Conservation (phyloP, 2,888 invertebrate genomes). For the Periphyllus acericola region DNA sequence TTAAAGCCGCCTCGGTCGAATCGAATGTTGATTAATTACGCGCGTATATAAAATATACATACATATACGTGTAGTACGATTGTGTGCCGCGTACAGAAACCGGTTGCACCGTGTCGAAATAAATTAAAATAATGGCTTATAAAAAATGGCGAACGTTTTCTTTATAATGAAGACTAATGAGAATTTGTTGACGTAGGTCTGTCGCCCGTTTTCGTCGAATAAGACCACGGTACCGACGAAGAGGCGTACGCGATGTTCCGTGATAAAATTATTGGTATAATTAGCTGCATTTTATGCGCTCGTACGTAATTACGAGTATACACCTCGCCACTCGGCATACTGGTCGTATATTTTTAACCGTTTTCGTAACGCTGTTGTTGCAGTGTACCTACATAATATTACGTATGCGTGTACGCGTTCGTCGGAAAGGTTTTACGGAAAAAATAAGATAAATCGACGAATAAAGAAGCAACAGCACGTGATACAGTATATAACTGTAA, state of each 20-base stretch:
- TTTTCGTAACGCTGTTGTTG: not conserved
- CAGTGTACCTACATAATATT: not conserved
- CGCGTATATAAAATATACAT: no score
- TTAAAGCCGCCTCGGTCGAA: not conserved
- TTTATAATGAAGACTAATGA: not conserved
- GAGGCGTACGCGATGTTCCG: not conserved
- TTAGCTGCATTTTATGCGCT: not conserved
- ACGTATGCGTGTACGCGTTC: no score
- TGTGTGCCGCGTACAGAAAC: not conserved
- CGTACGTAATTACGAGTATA: no score
- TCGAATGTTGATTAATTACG: slow-evolving; percentile 26
- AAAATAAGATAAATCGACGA: no score
- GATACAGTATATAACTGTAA: no score
- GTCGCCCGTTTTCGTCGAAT: slow-evolving; percentile 4
- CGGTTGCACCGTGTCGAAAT: slow-evolving; percentile 30
- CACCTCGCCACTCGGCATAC: not conserved
- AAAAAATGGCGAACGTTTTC: not conserved
- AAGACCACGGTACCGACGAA: not conserved
- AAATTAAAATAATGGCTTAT: slow-evolving; percentile 11
- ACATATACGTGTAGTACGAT: not conserved
- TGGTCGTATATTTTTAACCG: not conserved
- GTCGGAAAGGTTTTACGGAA: not conserved
- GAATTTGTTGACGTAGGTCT: not conserved
- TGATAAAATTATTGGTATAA: not conserved
- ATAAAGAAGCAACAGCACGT: no score